Conservation (phyloP, 2,113 vertebrate genomes). For the Ardeotis arabs region DNA sequence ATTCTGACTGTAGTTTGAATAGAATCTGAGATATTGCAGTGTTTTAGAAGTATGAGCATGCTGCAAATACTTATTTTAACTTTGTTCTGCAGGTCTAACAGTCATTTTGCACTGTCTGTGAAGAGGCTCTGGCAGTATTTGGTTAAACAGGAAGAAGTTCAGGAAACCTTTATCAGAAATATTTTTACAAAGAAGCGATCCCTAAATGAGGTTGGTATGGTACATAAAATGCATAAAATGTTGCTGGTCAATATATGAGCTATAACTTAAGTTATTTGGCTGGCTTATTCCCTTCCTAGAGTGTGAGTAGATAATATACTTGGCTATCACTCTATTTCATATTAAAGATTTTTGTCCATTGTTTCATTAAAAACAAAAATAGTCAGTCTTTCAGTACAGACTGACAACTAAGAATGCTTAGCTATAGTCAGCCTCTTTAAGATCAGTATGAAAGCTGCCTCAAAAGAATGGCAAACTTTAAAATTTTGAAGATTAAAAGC, state of each 20-base stretch:
- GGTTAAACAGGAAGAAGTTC: slow-evolving; percentile 93
- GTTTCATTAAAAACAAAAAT: not conserved
- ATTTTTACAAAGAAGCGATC: slow-evolving; percentile 93
- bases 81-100: slow-evolving; percentile 80
- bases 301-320: not conserved
- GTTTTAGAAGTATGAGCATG: not conserved
- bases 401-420: not conserved
- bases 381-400: not conserved
- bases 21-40: not conserved
- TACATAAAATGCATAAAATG: not conserved
- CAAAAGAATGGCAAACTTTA: not conserved
- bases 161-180: slow-evolving; percentile 96
- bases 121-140: slow-evolving; percentile 96
- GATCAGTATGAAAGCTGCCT: not conserved
- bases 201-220: slow-evolving; percentile 82
- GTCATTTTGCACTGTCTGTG: slow-evolving; percentile 85
- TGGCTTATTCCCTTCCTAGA: not conserved
- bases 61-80: not conserved
- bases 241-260: not conserved
- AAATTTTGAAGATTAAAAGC: not conserved
- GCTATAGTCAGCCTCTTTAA: not conserved
- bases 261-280: not conserved
- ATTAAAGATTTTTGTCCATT: not conserved
- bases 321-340: not conserved
- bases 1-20: not conserved